These are phyloP conservation scores for Dendrolimus houi DNA, from an alignment of 2,888 invertebrate genomes.

Conservation along the genomic window DNA sequence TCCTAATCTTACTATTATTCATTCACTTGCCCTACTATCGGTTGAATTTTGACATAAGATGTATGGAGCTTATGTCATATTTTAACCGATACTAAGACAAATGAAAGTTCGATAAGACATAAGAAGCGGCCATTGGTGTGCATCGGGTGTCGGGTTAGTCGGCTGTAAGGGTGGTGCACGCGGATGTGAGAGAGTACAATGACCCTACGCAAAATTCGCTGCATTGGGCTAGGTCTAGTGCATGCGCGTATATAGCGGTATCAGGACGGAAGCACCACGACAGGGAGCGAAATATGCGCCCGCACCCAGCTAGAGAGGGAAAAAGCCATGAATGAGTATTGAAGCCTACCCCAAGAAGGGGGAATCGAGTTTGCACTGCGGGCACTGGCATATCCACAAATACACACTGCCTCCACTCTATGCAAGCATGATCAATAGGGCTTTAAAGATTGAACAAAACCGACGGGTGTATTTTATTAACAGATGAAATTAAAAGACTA, in stretches of 20 bases:
- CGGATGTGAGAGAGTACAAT: slow-evolving; percentile 58
- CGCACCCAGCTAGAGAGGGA: slow-evolving; percentile 52
- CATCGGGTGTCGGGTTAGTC: neutral
- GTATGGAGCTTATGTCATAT: too few species aligned
- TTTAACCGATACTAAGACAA: too few species aligned
- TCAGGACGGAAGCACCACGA: slow-evolving; percentile 61
- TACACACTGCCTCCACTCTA: slow-evolving; percentile 48
- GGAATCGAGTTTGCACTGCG: slow-evolving; percentile 71
- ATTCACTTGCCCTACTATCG: too few species aligned
- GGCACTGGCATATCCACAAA: slow-evolving; percentile 59
- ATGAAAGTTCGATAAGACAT: too few species aligned
- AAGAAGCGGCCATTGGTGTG: neutral
- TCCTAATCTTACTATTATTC: neutral
- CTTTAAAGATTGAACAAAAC: slow-evolving; percentile 7
- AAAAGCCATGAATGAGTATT: slow-evolving; percentile 73
- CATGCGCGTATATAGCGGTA: slow-evolving; percentile 65
- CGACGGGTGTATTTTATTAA: too few species aligned
- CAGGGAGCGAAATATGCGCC: slow-evolving; percentile 52
- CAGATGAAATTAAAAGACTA: too few species aligned
- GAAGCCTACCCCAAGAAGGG: slow-evolving; percentile 74
- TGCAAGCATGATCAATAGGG: slow-evolving; percentile 57
- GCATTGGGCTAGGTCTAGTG: slow-evolving; percentile 77
- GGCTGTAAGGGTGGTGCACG: slow-evolving; percentile 25
- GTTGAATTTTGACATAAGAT: too few species aligned
- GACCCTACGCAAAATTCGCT: slow-evolving; percentile 77